Evolutionary conservation across 2,113 vertebrate genomes (phyloP).

Genomic region (Ictidomys tridecemlineatus): DNA sequence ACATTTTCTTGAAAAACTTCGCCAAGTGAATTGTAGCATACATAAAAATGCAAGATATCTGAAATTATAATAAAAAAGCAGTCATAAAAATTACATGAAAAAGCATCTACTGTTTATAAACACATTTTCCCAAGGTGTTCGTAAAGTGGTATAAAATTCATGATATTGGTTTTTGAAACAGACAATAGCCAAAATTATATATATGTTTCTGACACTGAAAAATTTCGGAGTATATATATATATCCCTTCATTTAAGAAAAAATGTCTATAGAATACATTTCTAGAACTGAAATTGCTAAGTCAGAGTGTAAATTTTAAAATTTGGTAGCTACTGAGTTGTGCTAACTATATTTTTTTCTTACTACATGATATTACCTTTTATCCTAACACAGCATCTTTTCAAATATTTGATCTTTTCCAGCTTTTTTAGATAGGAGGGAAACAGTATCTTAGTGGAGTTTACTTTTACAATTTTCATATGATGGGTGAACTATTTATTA

Average conservation of each 20-base stretch:
- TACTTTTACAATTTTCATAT: background rate
- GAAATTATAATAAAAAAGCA: conserved; percentile 71
- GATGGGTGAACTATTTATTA: background rate
- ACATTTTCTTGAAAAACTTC: conserved; percentile 13
- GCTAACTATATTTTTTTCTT: background rate
- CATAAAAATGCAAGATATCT: conserved; percentile 66
- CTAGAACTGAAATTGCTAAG: background rate
- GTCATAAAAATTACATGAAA: conserved; percentile 55
- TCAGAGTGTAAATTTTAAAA: background rate
- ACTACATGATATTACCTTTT: background rate
- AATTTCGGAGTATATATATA: background rate
- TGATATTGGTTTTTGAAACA: background rate
- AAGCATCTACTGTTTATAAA: conserved; percentile 22
- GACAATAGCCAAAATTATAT: background rate
- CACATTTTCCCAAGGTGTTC: conserved; percentile 48
- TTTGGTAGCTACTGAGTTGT: background rate
- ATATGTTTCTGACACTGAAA: background rate
- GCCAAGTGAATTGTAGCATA: background rate
- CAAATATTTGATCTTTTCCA: background rate
- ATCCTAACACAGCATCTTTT: background rate
- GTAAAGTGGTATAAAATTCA: background rate
- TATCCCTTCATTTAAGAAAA: background rate
- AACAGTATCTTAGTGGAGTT: background rate
- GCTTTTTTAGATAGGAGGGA: background rate
- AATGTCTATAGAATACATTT: background rate